These are phyloP conservation scores for Betta splendens DNA, from an alignment of 2,797 vertebrate genomes.

Conservation along the genomic window DNA sequence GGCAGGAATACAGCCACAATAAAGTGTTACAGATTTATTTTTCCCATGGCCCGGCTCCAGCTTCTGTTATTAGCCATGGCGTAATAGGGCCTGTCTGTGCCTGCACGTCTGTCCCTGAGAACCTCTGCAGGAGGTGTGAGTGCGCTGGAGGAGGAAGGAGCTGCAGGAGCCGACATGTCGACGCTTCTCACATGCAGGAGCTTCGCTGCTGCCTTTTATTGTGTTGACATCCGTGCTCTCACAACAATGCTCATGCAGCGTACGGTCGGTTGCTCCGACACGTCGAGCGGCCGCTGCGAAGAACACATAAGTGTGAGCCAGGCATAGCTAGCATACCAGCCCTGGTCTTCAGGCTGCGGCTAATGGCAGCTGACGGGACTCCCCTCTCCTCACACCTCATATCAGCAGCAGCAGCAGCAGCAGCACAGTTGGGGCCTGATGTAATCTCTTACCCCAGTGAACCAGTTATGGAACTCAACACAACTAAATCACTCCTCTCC, in stretches of 20 bases:
- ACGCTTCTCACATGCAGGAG: conserved; percentile 28
- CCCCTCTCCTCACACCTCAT: no score
- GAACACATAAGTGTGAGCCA: no score
- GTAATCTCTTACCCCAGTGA: conserved; percentile 8
- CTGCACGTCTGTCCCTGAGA: conserved; percentile 67
- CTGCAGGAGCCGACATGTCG: conserved; percentile 62
- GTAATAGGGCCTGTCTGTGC: conserved; percentile 63
- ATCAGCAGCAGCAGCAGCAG: background rate
- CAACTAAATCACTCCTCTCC: conserved; percentile 2
- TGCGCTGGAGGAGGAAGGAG: conserved; percentile 34
- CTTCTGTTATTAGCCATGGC: conserved; percentile 62
- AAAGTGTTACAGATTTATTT: conserved; percentile 72
- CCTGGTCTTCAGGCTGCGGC: no score
- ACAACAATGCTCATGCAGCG: background rate
- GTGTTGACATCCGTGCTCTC: conserved; percentile 7
- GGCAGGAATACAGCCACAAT: conserved; percentile 39
- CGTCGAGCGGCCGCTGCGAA: conserved; percentile 1
- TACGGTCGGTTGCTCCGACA: background rate
- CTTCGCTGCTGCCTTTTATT: conserved; percentile 8
- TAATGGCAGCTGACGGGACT: no score
- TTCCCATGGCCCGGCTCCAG: conserved; percentile 73
- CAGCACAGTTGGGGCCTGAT: background rate
- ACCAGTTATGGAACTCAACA: conserved; percentile 2
- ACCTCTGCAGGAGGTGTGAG: conserved; percentile 60
- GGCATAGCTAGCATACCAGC: no score